These are phyloP conservation scores for Eristalis intricaria DNA, from an alignment of 2,888 invertebrate genomes.

Conservation along the genomic window DNA sequence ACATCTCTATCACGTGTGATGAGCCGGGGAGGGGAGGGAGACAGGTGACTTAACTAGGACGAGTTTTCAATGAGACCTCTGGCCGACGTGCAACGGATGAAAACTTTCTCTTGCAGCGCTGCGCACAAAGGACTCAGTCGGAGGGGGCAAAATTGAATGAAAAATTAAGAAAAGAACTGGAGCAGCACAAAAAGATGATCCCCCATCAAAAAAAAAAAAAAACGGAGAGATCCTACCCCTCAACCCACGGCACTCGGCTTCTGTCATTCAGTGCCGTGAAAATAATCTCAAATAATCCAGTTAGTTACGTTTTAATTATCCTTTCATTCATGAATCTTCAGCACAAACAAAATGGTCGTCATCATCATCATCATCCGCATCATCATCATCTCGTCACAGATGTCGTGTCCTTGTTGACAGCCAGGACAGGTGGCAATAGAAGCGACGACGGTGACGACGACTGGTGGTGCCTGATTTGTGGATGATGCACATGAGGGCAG, in stretches of 20 bases:
- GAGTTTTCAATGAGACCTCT: conserved; percentile 52
- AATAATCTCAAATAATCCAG: conserved; percentile 71
- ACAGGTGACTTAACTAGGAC: conserved; percentile 67
- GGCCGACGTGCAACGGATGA: conserved; percentile 4
- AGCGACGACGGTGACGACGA: not conserved
- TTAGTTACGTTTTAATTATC: conserved; percentile 72
- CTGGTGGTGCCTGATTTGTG: not conserved
- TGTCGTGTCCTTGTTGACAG: not conserved
- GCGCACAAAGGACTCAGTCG: conserved; percentile 52
- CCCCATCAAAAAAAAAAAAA: conserved; percentile 16
- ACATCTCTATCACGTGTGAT: conserved; percentile 16
- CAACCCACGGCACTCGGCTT: not conserved
- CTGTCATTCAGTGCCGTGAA: conserved; percentile 4
- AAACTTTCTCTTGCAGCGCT: not conserved
- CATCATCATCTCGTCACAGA: not conserved
- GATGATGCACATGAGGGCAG: not conserved
- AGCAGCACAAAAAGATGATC: conserved; percentile 26
- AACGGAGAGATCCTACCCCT: not conserved
- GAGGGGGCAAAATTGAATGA: conserved; percentile 59
- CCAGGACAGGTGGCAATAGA: not conserved
- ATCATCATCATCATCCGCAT: not conserved
- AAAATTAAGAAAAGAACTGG: conserved; percentile 53
- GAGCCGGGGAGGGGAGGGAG: not conserved
- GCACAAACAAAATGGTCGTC: conserved; percentile 56
- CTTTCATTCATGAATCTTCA: conserved; percentile 63